These are phyloP conservation scores for Lochmaea capreae DNA, from an alignment of 2,888 invertebrate species.

Conservation along the genomic window DNA sequence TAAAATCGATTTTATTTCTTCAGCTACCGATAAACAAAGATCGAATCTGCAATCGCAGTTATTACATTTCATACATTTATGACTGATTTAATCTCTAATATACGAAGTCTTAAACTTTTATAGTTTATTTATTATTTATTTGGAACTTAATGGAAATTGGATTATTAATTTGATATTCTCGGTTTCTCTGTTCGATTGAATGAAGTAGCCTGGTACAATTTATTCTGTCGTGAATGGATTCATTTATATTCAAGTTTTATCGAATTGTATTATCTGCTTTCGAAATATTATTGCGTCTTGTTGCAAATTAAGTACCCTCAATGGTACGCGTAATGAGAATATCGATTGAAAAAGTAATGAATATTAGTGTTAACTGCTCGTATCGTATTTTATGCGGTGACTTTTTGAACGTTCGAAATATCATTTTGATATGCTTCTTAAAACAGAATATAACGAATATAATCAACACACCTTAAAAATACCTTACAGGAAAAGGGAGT, in stretches of 20 bases:
- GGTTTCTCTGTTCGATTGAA: conserved; percentile 20
- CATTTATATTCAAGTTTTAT: conserved; percentile 46
- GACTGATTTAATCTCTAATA: conserved; percentile 62
- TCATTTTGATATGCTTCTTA: not conserved
- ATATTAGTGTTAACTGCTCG: not conserved
- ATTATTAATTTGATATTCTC: conserved; percentile 37
- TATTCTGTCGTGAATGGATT: conserved; percentile 42
- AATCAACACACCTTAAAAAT: too few relatives aligned
- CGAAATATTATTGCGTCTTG: conserved; percentile 45
- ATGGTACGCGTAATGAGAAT: conserved; percentile 34
- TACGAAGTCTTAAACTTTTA: conserved; percentile 62
- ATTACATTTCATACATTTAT: conserved; percentile 60
- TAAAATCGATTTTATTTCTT: conserved; percentile 62
- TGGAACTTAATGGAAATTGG: conserved; percentile 47
- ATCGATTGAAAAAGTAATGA: conserved; percentile 24
- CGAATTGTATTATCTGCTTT: conserved; percentile 44
- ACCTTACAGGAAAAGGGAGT: too few relatives aligned
- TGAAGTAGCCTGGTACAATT: conserved; percentile 35
- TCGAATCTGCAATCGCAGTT: conserved; percentile 57
- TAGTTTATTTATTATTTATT: conserved; percentile 59
- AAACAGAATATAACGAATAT: not conserved
- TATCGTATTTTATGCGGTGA: not conserved
- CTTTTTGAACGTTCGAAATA: not conserved
- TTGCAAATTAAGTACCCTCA: conserved; percentile 34
- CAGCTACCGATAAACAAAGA: conserved; percentile 60